Evolutionary conservation across 2,797 vertebrate genomes (phyloP).

Genomic region (Labroides dimidiatus): DNA sequence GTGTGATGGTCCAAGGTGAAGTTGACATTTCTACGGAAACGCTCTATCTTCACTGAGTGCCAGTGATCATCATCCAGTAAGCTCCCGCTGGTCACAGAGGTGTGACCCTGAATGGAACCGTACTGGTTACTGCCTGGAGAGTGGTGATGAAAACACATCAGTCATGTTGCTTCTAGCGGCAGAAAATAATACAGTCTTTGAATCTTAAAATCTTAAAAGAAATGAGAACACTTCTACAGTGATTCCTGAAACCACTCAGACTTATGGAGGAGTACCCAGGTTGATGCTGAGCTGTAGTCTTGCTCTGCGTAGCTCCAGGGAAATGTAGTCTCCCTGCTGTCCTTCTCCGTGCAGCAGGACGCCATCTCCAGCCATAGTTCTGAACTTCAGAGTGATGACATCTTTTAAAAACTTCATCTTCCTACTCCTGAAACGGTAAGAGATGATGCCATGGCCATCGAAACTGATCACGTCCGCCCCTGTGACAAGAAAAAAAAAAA

Average conservation of each 20-base stretch:
- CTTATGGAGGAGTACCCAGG: conserved; percentile 82
- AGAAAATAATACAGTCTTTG: not conserved
- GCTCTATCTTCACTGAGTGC: conserved; percentile 92
- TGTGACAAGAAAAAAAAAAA: conserved; percentile 52
- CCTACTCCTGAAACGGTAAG: conserved; percentile 94
- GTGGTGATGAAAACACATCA: not conserved
- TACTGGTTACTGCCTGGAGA: conserved; percentile 93
- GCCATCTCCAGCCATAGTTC: conserved; percentile 90
- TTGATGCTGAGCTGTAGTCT: conserved; percentile 92
- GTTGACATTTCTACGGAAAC: conserved; percentile 92
- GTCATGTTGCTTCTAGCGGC: not conserved
- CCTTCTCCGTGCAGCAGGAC: conserved; percentile 95
- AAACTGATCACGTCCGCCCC: conserved; percentile 97
- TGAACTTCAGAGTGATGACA: conserved; percentile 92
- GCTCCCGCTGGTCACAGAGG: conserved; percentile 90
- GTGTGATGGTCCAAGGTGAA: conserved; percentile 92
- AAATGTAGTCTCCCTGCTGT: conserved; percentile 96
- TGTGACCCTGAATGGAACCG: conserved; percentile 95
- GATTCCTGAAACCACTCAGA: not conserved
- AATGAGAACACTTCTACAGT: not conserved
- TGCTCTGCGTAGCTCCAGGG: conserved; percentile 90
- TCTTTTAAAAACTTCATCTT: conserved; percentile 96
- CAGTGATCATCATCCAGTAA: conserved; percentile 97
- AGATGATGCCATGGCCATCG: conserved; percentile 91
- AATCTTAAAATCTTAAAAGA: too few relatives aligned